Percentiles rank a stretch among this genome's conserved stretches.
Conservation (phyloP, 2,797 vertebrate species). For the Columba guinea region DNA sequence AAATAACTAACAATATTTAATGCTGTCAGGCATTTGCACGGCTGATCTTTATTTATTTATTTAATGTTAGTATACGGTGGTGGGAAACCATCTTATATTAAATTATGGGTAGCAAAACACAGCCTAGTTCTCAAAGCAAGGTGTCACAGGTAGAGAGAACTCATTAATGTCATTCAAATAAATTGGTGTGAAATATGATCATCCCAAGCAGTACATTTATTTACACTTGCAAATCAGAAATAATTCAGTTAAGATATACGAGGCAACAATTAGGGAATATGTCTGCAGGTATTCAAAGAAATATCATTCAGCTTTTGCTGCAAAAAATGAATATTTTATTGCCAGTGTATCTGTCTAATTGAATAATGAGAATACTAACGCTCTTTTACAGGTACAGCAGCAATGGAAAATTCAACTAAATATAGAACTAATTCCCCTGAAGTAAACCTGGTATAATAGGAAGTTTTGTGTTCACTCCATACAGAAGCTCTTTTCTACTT, state of each 20-base stretch:
- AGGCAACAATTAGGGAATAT: constrained; percentile 63
- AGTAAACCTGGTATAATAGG: background rate
- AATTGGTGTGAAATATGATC: constrained; percentile 72
- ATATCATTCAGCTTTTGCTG: background rate
- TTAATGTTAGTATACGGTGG: background rate
- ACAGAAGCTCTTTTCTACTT: background rate
- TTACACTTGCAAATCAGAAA: constrained; percentile 67
- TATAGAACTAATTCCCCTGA: background rate
- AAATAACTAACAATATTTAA: background rate
- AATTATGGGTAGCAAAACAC: constrained; percentile 12
- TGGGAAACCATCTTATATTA: background rate
- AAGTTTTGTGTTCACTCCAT: background rate
- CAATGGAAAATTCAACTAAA: background rate
- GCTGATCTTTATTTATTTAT: background rate
- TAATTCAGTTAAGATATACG: constrained; percentile 44
- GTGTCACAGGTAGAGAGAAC: constrained; percentile 22
- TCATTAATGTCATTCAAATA: constrained; percentile 71
- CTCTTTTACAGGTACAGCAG: constrained; percentile 25
- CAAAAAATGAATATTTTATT: constrained; percentile 19
- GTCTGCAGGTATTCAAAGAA: constrained; percentile 52
- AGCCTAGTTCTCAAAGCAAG: background rate
- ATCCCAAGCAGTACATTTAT: constrained; percentile 59
- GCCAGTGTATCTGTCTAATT: constrained; percentile 41
- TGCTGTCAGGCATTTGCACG: background rate
- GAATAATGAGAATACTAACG: constrained; percentile 23